phyloP scores from a whole-genome alignment of 2,113 vertebrate species.

The Calonectris borealis region DNA sequence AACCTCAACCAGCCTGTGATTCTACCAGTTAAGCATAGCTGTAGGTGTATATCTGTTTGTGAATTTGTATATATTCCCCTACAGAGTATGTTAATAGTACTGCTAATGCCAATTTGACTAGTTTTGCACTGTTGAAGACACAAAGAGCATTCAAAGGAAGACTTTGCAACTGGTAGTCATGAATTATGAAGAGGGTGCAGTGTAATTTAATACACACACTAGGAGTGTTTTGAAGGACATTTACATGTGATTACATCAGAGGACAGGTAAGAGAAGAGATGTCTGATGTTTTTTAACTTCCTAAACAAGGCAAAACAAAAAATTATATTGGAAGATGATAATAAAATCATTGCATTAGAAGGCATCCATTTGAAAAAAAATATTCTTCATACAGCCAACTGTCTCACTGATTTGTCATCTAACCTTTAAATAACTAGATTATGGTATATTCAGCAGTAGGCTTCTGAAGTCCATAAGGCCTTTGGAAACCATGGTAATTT shows the following conservation, averaged over 20 bases:
- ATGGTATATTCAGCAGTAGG: background rate
- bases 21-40: background rate
- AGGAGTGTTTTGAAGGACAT: background rate
- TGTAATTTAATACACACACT: background rate
- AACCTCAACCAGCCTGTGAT: background rate
- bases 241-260: background rate
- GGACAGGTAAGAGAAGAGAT: background rate
- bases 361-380: background rate
- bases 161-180: background rate
- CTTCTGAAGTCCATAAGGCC: background rate
- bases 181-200: background rate
- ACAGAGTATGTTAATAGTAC: background rate
- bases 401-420: background rate
- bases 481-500: background rate
- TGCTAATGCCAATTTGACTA: background rate
- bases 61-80: background rate
- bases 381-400: background rate
- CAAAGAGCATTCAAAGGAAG: background rate
- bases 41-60: background rate
- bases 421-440: background rate
- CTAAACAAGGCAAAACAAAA: background rate
- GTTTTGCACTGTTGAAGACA: background rate
- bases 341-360: background rate
- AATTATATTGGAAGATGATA: background rate
- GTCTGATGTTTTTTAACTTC: background rate